Evolutionary conservation across 1,140 invertebrate species (phyloP).

Genomic region (Atta colombica): DNA sequence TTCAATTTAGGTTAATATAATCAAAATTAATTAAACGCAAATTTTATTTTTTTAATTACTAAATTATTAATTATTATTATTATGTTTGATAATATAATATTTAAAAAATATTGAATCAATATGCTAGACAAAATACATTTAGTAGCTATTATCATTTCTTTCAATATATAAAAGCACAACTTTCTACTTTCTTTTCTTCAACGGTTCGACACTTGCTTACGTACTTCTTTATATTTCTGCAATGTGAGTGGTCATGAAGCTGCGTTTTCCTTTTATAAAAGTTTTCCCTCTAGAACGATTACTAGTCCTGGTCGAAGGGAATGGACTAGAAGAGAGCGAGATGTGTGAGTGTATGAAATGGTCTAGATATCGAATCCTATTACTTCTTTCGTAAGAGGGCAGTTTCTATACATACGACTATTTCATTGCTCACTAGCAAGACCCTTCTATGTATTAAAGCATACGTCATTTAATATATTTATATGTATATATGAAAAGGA

Average conservation of each 20-base stretch:
- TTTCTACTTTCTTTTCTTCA: not conserved
- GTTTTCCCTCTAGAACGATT: slow-evolving; percentile 55
- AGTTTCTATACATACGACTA: slow-evolving; percentile 28
- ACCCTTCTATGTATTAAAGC: not conserved
- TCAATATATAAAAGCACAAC: not conserved
- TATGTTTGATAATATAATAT: no score
- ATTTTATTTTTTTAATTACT: no score
- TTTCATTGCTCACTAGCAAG: slow-evolving; percentile 43
- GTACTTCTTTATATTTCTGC: slow-evolving; percentile 30
- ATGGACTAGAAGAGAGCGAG: slow-evolving; percentile 41
- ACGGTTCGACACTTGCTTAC: slow-evolving; percentile 16
- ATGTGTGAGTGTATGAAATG: slow-evolving; percentile 18
- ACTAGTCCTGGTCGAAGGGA: slow-evolving; percentile 40
- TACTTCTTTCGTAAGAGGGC: slow-evolving; percentile 40
- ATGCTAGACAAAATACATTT: no score
- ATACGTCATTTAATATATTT: slow-evolving; percentile 35
- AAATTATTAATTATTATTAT: no score
- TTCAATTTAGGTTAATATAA: no score
- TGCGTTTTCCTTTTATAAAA: slow-evolving; percentile 38
- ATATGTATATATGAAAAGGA: not conserved
- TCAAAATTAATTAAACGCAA: no score
- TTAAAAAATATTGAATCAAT: no score
- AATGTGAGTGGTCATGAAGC: not conserved
- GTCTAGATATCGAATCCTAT: slow-evolving; percentile 45
- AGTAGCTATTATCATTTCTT: no score